phyloP scores from a whole-genome alignment of 2,888 invertebrate species.

The Callinectes sapidus region DNA sequence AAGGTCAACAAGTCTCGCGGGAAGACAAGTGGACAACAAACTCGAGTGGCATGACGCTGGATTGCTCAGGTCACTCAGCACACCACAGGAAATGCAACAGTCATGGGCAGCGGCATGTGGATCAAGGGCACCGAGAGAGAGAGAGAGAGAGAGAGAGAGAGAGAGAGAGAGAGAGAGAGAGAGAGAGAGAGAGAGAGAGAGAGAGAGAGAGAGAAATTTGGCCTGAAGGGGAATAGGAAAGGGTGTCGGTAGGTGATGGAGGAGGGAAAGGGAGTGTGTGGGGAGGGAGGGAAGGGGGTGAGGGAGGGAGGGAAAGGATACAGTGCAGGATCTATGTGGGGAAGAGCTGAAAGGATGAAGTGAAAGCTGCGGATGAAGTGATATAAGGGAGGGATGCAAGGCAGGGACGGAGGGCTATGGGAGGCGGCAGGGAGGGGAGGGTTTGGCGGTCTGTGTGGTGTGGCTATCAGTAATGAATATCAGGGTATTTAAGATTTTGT shows the following conservation, averaged over 20 bases:
- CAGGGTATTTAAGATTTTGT: background rate
- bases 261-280: background rate
- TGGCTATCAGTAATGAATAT: background rate
- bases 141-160: conserved; percentile 38
- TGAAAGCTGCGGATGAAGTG: background rate
- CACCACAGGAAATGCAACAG: background rate
- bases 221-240: background rate
- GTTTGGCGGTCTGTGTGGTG: background rate
- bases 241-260: background rate
- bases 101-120: background rate
- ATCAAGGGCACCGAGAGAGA: background rate
- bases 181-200: background rate
- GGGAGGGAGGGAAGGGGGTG: background rate
- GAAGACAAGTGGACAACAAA: background rate
- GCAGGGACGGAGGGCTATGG: background rate
- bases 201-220: background rate
- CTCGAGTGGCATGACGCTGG: background rate
- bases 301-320: background rate
- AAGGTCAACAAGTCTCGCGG: background rate
- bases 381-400: background rate
- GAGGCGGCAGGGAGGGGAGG: background rate
- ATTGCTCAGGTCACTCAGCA: background rate
- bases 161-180: background rate
- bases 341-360: background rate
- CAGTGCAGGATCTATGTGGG: background rate